A percentile compares a stretch with the other conserved stretches of the same genome.
Conservation (phyloP, 2,888 invertebrate genomes). For the Priocnemis perturbator region DNA sequence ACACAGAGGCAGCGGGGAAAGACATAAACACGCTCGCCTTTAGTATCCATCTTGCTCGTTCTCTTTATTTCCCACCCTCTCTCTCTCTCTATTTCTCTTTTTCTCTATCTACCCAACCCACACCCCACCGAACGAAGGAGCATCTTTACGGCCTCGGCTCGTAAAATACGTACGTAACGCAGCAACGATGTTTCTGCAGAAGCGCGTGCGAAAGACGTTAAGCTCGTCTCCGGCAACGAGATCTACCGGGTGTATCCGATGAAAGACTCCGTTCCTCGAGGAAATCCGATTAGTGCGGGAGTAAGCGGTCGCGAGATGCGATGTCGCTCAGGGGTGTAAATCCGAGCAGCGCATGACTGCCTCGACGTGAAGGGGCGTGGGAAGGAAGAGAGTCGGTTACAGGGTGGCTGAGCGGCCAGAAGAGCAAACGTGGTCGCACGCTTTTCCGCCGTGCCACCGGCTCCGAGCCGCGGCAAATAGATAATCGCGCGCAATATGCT, state of each 20-base stretch:
- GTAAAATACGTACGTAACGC: slow-evolving; percentile 23
- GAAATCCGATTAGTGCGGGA: slow-evolving; percentile 31
- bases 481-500: too few species aligned
- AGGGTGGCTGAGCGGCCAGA: too few species aligned
- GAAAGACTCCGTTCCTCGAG: slow-evolving; percentile 2
- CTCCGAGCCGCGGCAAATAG: too few species aligned
- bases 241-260: not conserved
- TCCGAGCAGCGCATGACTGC: too few species aligned
- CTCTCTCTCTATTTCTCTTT: not conserved
- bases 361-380: too few species aligned
- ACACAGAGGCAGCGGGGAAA: too few species aligned
- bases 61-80: not conserved
- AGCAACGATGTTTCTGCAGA: slow-evolving; percentile 10
- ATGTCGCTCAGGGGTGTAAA: too few species aligned
- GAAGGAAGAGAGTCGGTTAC: too few species aligned
- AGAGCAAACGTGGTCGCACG: too few species aligned
- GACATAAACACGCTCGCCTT: too few species aligned
- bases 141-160: slow-evolving; percentile 26
- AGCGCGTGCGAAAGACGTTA: slow-evolving; percentile 27
- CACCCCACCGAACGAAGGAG: slow-evolving; percentile 12
- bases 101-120: not conserved
- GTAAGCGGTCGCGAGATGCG: not conserved
- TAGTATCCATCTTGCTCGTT: too few species aligned
- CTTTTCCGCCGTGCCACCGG: too few species aligned
- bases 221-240: slow-evolving; percentile 15